phyloP scores from a whole-genome alignment of 2,888 invertebrate species.

The Ochropleura plecta region DNA sequence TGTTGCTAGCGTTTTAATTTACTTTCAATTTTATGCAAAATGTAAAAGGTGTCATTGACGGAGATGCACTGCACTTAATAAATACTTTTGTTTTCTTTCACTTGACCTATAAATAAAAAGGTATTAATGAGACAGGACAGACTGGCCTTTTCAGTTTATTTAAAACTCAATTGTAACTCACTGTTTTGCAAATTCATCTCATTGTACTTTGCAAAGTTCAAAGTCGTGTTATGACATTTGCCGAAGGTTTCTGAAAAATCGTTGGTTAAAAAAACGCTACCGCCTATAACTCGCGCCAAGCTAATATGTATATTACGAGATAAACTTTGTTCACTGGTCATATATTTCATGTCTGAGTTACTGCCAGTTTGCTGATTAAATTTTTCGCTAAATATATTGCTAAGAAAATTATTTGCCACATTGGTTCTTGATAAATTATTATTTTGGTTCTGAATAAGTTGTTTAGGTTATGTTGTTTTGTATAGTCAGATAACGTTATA shows the following conservation, averaged over 20 bases:
- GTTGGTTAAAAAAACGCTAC: slow-evolving; percentile 4
- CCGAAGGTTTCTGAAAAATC: neutral
- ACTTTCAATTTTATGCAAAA: neutral
- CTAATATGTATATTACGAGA: slow-evolving; percentile 79
- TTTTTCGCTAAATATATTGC: slow-evolving; percentile 74
- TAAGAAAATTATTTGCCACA: slow-evolving; percentile 61
- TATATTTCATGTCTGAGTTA: slow-evolving; percentile 84
- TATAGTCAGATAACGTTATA: slow-evolving; percentile 3
- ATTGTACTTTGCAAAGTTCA: neutral
- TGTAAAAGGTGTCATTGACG: neutral
- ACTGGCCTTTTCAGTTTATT: neutral
- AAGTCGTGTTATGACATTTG: too few relatives aligned
- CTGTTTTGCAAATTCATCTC: neutral
- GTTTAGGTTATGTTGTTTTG: neutral
- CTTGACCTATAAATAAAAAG: neutral
- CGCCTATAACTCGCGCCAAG: slow-evolving; percentile 51
- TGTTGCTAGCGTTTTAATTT: neutral
- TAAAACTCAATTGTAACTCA: neutral
- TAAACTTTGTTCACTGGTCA: slow-evolving; percentile 85
- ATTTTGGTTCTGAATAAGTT: slow-evolving; percentile 12
- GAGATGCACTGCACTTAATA: neutral
- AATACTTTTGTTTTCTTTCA: too few relatives aligned
- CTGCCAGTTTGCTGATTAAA: slow-evolving; percentile 80
- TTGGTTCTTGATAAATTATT: slow-evolving; percentile 40
- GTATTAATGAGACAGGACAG: neutral